These are phyloP conservation scores for Rhynchonycteris naso DNA, from an alignment of 2,797 vertebrate species.

Conservation along the genomic window DNA sequence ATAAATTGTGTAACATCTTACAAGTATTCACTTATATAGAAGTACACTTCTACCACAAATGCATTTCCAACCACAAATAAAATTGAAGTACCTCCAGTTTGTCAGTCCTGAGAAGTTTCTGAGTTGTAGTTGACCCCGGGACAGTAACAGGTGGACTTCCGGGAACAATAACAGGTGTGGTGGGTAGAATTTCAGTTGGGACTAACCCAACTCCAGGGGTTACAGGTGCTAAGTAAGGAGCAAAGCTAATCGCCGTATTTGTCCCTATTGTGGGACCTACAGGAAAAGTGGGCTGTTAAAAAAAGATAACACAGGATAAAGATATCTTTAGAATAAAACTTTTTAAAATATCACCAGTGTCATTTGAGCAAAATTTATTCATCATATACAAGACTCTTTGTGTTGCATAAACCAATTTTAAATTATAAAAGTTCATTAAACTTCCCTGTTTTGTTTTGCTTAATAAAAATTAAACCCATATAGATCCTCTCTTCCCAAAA, in stretches of 20 bases:
- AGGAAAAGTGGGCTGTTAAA: conserved; percentile 91
- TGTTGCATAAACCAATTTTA: conserved; percentile 55
- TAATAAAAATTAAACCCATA: conserved; percentile 47
- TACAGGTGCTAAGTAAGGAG: conserved; percentile 95
- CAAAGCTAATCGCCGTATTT: conserved; percentile 95
- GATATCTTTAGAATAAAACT: conserved; percentile 56
- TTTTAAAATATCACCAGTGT: neutral
- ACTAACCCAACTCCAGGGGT: conserved; percentile 96
- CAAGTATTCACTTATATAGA: conserved; percentile 15
- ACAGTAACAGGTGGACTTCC: conserved; percentile 93
- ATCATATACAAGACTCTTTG: neutral
- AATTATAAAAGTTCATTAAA: neutral
- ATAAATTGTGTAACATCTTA: neutral
- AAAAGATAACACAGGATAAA: conserved; percentile 83
- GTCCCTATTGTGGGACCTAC: conserved; percentile 94
- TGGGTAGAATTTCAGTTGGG: conserved; percentile 95
- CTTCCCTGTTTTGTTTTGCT: neutral
- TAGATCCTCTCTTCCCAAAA: neutral
- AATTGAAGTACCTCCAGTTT: conserved; percentile 95
- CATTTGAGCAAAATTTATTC: conserved; percentile 48
- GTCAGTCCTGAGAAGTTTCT: conserved; percentile 98
- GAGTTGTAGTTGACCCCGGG: conserved; percentile 93
- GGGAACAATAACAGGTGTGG: conserved; percentile 92
- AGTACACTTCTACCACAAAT: neutral
- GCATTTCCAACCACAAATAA: conserved; percentile 50